These are phyloP conservation scores for Sylvilagus bachmani DNA, from an alignment of 2,113 vertebrate genomes.

Conservation along the genomic window DNA sequence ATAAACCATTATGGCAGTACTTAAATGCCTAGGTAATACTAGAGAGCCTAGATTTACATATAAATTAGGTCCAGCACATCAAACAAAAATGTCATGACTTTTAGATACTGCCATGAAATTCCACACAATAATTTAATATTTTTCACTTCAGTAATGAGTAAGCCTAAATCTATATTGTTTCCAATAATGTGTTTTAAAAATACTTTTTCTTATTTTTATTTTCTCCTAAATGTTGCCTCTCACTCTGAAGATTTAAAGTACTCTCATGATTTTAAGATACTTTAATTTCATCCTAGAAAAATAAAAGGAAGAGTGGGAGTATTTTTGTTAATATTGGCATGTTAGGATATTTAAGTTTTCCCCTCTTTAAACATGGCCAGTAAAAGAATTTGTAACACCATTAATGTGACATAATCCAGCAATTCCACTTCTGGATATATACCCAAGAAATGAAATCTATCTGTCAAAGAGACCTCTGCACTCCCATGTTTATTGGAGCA, in stretches of 20 bases:
- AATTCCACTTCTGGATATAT: too few species aligned
- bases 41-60: conserved; percentile 66
- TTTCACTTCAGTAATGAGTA: conserved; percentile 64
- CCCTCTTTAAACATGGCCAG: background rate
- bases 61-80: conserved; percentile 70
- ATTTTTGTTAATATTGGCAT: conserved; percentile 6
- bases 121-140: conserved; percentile 65
- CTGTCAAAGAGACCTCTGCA: too few species aligned
- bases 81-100: conserved; percentile 70
- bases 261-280: background rate
- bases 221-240: conserved; percentile 55
- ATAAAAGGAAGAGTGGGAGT: background rate
- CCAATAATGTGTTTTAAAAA: conserved; percentile 41
- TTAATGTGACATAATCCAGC: too few species aligned
- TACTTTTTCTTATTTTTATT: conserved; percentile 46
- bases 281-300: background rate
- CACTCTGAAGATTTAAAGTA: background rate
- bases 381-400: background rate
- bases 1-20: conserved; percentile 23
- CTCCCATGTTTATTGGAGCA: too few species aligned
- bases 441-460: too few species aligned
- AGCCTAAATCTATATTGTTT: conserved; percentile 26
- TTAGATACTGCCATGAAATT: conserved; percentile 63
- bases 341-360: background rate
- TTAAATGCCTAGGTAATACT: conserved; percentile 55